These are phyloP conservation scores for Myioborus melanocephalus DNA, from an alignment of 2,797 vertebrate genomes.

Conservation along the genomic window DNA sequence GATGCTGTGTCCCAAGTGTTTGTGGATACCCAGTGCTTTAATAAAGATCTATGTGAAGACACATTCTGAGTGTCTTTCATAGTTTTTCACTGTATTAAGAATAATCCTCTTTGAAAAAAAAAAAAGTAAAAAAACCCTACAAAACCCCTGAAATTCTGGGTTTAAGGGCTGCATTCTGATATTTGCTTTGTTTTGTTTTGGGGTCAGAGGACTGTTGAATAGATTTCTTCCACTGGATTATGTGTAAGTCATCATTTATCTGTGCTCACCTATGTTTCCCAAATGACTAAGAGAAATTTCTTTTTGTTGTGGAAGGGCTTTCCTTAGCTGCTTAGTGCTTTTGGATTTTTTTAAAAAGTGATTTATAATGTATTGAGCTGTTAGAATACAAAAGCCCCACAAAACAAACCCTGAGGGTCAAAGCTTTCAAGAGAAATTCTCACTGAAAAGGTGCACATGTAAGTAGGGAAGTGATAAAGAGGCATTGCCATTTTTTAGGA, in stretches of 20 bases:
- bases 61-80: not conserved
- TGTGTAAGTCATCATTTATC: not conserved
- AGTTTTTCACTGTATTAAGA: not conserved
- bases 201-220: not conserved
- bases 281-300: not conserved
- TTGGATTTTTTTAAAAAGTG: fast-evolving
- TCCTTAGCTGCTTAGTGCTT: not conserved
- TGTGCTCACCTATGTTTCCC: not conserved
- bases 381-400: not conserved
- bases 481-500: not conserved
- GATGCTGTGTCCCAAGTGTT: not conserved
- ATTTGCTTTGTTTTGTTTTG: not conserved
- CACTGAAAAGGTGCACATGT: fast-evolving
- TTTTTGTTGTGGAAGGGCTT: not conserved
- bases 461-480: not conserved
- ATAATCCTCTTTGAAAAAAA: not conserved
- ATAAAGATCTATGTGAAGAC: not conserved
- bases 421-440: not conserved
- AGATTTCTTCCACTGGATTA: not conserved
- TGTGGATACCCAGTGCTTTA: not conserved
- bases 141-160: not conserved
- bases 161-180: not conserved
- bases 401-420: not conserved
- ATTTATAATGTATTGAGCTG: not conserved
- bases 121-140: fast-evolving